Base-by-base conservation (phyloP, 2,888 invertebrate genomes). In the Crepidodera aurea region DNA sequence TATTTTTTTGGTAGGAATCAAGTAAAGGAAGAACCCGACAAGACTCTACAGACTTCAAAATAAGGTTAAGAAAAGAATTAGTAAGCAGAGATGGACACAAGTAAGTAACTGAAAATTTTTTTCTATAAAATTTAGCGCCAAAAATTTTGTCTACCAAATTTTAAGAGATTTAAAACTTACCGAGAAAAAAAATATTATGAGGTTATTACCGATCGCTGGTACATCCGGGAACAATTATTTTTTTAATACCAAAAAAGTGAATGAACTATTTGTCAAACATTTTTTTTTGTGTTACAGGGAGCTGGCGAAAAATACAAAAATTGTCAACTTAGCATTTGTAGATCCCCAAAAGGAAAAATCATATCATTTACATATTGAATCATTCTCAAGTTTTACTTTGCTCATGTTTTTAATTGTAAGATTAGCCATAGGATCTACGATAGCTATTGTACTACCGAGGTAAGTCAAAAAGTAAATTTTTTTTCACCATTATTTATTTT, bases 31-130 rank as follows among this genome's bases (percentile, higher is more conserved):
- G 83, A 78, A 84, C 85, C 67, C 83, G 87, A 71, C 87, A 88
- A 78, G 89, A 90, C 77, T 89, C 90, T 44, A 90, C 92, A 78
- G 91, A 92, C 79, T 91, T 94, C 82, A 89, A 92, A 82, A 86
- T 88, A 78, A 83, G 90, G 77, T 84, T 95, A 73, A 85, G 90
- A 73, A 90, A 93, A 78, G 95, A 95, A 79, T 85, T 95, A 60
- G 90, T 93, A 69, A 91, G 90, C 78, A 86, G 93, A 75, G 93
- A 94, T 81, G 91, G 91, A 51, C 89, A 91, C 81, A 90, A 88
- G 92, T 92, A 84, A 85, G 82, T 46, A 12, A 12, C 6, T 13
- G 13, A 39, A 39, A 39, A 48, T 15, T 22, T 22, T 32, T 32
- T 8, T 32, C n/a, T 32, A 27, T 27, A 27, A 7, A 27, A 6